A percentile compares a stretch with the other conserved stretches of the same genome.
Evolutionary conservation across 2,113 vertebrate species (phyloP).

Genomic region (Addax nasomaculatus): DNA sequence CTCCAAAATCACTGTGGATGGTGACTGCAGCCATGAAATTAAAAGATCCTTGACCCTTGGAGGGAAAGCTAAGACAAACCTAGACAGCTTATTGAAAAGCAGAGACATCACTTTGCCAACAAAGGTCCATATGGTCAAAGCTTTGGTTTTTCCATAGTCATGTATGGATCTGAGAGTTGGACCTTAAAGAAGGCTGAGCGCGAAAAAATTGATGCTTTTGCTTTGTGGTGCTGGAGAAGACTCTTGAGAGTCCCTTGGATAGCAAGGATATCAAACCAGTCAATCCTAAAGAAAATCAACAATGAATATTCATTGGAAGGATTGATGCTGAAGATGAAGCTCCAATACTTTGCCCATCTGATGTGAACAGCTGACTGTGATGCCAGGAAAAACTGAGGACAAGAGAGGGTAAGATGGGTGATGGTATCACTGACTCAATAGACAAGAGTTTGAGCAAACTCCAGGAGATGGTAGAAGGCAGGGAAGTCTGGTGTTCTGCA

Average conservation of each 20-base stretch:
- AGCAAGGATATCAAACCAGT: not conserved
- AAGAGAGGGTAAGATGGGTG: not conserved
- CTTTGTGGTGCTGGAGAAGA: not conserved
- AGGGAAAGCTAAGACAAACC: not conserved
- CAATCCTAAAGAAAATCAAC: not conserved
- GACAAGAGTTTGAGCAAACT: not conserved
- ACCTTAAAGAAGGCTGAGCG: not conserved
- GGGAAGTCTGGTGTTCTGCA: not conserved
- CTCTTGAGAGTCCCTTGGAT: not conserved
- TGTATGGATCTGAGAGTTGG: not conserved
- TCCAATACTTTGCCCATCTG: not conserved
- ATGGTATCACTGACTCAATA: not conserved
- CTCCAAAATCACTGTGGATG: not conserved
- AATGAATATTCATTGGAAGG: not conserved
- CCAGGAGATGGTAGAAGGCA: not conserved
- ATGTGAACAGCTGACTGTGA: not conserved
- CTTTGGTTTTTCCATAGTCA: not conserved
- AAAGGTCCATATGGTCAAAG: not conserved
- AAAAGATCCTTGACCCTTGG: not conserved
- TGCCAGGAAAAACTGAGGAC: not conserved
- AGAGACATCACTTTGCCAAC: not conserved
- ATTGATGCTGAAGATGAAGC: not conserved
- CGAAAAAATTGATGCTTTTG: not conserved
- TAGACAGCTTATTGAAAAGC: not conserved
- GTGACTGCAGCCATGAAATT: not conserved